These are phyloP conservation scores for Orgyia antiqua DNA, from an alignment of 2,888 invertebrate genomes.

Conservation along the genomic window DNA sequence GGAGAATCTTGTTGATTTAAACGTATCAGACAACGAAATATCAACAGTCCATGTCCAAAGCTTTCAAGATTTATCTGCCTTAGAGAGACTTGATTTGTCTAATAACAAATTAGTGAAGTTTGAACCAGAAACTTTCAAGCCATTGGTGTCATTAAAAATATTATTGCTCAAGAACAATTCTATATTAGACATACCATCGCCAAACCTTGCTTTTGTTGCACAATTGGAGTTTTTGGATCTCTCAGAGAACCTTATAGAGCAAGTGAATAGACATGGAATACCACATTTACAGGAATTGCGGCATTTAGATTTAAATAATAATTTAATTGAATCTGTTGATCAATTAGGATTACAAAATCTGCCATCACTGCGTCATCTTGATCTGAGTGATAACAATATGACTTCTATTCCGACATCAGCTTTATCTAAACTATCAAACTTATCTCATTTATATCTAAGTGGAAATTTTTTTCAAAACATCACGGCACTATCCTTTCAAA, in stretches of 20 bases:
- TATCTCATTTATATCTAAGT: slow-evolving; percentile 86
- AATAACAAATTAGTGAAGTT: slow-evolving; percentile 87
- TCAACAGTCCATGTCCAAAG: slow-evolving; percentile 84
- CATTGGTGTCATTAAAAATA: slow-evolving; percentile 82
- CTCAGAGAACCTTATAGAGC: slow-evolving; percentile 87
- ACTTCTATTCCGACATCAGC: slow-evolving; percentile 86
- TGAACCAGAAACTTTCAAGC: slow-evolving; percentile 83
- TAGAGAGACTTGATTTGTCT: slow-evolving; percentile 86
- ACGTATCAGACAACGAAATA: slow-evolving; percentile 88
- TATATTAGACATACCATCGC: slow-evolving; percentile 85
- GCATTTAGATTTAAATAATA: slow-evolving; percentile 84
- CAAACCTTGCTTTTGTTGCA: slow-evolving; percentile 81
- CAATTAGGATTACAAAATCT: slow-evolving; percentile 86
- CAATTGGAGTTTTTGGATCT: slow-evolving; percentile 85
- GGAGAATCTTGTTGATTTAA: slow-evolving; percentile 81
- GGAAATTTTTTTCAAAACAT: slow-evolving; percentile 86
- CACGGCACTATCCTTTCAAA: slow-evolving; percentile 88
- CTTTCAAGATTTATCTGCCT: slow-evolving; percentile 85
- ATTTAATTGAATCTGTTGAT: slow-evolving; percentile 85
- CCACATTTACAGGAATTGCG: slow-evolving; percentile 84
- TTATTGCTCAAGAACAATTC: slow-evolving; percentile 88
- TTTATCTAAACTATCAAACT: slow-evolving; percentile 85
- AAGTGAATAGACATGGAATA: slow-evolving; percentile 84
- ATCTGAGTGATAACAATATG: slow-evolving; percentile 90
- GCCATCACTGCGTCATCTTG: slow-evolving; percentile 83